Conservation (phyloP, 2,888 invertebrate genomes). For the Cryptus viduatorius region DNA sequence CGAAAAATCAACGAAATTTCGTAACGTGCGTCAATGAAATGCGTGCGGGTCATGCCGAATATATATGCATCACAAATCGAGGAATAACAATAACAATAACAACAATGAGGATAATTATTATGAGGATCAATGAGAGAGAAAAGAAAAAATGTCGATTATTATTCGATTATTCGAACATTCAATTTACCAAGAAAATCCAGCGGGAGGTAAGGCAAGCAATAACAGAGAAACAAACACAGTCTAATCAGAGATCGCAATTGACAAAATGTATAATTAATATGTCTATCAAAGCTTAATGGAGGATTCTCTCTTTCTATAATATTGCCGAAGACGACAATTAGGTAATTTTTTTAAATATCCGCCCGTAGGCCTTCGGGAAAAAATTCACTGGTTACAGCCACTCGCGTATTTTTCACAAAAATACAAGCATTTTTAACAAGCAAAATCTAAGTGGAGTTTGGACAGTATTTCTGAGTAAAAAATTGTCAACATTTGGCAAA, state of each 20-base stretch:
- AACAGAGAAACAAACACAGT: constrained; percentile 84
- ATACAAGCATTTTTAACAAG: constrained; percentile 54
- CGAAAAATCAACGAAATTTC: constrained; percentile 33
- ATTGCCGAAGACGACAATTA: neutral
- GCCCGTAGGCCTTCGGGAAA: neutral
- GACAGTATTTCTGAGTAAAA: constrained; percentile 73
- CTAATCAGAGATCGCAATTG: constrained; percentile 81
- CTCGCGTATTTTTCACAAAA: constrained; percentile 19
- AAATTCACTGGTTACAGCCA: neutral
- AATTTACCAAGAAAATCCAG: constrained; percentile 85
- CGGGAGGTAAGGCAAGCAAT: constrained; percentile 84
- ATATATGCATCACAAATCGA: constrained; percentile 38
- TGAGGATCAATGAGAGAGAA: constrained; percentile 48
- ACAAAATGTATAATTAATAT: constrained; percentile 49
- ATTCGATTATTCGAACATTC: constrained; percentile 81
- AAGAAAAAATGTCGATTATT: constrained; percentile 58
- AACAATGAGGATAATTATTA: constrained; percentile 13
- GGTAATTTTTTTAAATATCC: no score
- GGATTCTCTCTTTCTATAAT: constrained; percentile 20
- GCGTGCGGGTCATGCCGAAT: constrained; percentile 28
- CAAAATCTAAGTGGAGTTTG: constrained; percentile 81
- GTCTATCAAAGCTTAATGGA: constrained; percentile 38
- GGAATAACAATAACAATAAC: constrained; percentile 23
- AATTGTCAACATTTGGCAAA: neutral
- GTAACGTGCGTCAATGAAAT: constrained; percentile 35